Base-by-base conservation (phyloP, 2,888 invertebrate species). In the Polydrusus cervinus region DNA sequence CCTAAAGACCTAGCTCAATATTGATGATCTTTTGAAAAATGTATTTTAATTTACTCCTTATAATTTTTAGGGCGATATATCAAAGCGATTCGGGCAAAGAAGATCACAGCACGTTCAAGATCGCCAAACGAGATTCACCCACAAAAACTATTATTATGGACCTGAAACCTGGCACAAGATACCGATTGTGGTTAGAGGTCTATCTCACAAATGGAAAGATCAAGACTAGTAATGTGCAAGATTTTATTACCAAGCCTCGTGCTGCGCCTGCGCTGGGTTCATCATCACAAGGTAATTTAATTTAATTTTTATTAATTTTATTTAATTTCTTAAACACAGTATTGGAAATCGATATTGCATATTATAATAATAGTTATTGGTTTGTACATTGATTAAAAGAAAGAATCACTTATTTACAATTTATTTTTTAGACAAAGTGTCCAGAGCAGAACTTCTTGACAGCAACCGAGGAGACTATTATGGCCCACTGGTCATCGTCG, bases 131-230 rank as follows among this genome's bases (percentile, higher is more conserved):
- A 71, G 93, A 93, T 84, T 91, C 92, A 10, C 91, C 91, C 0
- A 90, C 92, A 0, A 91, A 90, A 81, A 92, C 92, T 0, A 86
- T 91, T 18, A 91, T 94, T 40, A 89, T 88, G 82, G 93, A 93
- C 77, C 87, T 94, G 47, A 93, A 93, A 83, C 93, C 96, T 0
- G 93, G 94, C 64, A 93, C 95, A 14, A 92, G 95, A 83, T 97
- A 96, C 85, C 92, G 95, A 55, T 89, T 97, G 20, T 97, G 97
- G 96, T 87, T 97, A 78, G 97, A 97, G 83, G 91, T 96, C 78
- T 97, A 96, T 87, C 88, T 97, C 47, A 95, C 95, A 0, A 97
- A 97, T 85, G 97, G 97, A 16, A 94, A 94, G 85, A 94, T 95
- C 75, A 95, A 95, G 86, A 95, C 95, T 68, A 96, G 96, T 83